These are phyloP conservation scores for Plectus sambesii DNA, from an alignment of 1,140 invertebrate genomes.

Conservation along the genomic window DNA sequence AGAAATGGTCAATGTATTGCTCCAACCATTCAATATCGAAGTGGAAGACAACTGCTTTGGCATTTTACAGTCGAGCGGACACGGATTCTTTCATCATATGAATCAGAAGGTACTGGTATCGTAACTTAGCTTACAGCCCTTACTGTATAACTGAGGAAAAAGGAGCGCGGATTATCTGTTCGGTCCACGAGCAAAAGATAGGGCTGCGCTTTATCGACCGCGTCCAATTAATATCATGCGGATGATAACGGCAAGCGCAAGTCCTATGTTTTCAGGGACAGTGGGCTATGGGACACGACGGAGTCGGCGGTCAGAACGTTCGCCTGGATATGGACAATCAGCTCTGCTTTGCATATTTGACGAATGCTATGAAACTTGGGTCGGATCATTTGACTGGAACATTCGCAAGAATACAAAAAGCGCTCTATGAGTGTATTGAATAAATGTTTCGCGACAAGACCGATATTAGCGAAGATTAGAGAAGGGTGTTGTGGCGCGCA, in stretches of 20 bases:
- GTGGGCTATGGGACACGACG: slow-evolving; percentile 25
- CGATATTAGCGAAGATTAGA: no score
- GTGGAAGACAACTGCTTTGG: no score
- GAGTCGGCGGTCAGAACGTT: slow-evolving; percentile 25
- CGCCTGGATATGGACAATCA: slow-evolving; percentile 20
- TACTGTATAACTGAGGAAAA: not conserved
- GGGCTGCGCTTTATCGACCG: slow-evolving; percentile 6
- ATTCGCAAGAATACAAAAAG: no score
- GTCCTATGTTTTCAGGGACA: slow-evolving; percentile 18
- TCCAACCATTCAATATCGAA: no score
- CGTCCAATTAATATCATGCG: slow-evolving; percentile 1
- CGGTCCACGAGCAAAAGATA: not conserved
- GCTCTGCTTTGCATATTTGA: slow-evolving; percentile 18
- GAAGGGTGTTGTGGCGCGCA: no score
- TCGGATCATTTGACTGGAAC: no score
- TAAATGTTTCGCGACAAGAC: no score
- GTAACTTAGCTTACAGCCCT: not conserved
- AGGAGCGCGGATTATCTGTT: not conserved
- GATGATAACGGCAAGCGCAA: no score
- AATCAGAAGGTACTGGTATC: slow-evolving; percentile 7
- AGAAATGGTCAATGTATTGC: slow-evolving; percentile 5
- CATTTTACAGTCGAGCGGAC: no score
- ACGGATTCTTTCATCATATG: no score
- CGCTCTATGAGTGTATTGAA: no score
- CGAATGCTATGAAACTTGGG: slow-evolving; percentile 22